Base-by-base conservation (phyloP, 1,140 invertebrate species). In the Branchinecta lynchi region DNA sequence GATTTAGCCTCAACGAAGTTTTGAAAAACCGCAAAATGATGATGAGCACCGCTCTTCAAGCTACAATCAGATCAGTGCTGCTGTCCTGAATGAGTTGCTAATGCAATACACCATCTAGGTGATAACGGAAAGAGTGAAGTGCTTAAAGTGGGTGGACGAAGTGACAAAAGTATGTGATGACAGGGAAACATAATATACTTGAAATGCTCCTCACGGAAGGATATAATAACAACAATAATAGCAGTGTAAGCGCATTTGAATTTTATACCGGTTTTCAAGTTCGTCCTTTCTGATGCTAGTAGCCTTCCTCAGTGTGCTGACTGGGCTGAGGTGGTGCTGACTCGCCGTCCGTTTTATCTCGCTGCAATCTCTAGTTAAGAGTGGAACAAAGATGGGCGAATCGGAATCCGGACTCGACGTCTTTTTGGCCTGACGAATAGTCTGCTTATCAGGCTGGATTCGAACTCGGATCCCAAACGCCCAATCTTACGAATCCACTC, bases 181-280 rank as follows among this genome's bases (percentile, higher is more conserved):
- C 51, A 60, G 51, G 12, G 17, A 60, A 60, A 60, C 51, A 60
- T 12, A 60, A 60, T 60, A 60, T 60, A 60, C 17, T 60, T 12
- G 51, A 60, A 60, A 60, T 60, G 51, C 51, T 60, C 12, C 51
- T 60, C 51, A 60, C 51, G 17, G 51, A 60, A 60, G 51, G 51
- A 60, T 60, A 60, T 60, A 60, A 60, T 60, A 60, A 60, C 51
- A 60, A 60, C 51, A 60, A 60, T 60, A 60, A 60, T 6, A 20
- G 51, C 12, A 60, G 51, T 60, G 51, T 60, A 60, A 60, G 51
- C 12, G 1, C 12, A 12, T 60, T 60, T 60, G 51, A 32, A 32
- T 32, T 32, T 32, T 32, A 32, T 32, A 32, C 32, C 32, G 32
- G 32, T 32, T 32, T 32, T 32, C 32, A 32, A 32, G 32, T 32